These are phyloP conservation scores for Leucoraja ocellata DNA, from an alignment of 2,797 vertebrate genomes.

Conservation along the genomic window DNA sequence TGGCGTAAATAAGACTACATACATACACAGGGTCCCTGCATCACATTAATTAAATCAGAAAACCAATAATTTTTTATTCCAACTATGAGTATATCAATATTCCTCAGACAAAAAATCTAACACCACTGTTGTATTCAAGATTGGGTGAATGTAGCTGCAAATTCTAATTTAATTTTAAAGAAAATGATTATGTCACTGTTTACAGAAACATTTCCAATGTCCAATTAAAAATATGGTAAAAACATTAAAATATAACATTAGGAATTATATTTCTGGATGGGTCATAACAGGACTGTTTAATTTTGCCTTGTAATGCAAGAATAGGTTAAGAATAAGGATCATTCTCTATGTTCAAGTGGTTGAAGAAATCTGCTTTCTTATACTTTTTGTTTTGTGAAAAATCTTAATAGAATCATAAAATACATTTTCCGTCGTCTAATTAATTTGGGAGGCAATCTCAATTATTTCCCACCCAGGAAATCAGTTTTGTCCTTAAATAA, in stretches of 20 bases:
- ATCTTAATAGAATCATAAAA: constrained; percentile 55
- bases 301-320: neutral
- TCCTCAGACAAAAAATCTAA: neutral
- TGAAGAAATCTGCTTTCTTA: constrained; percentile 57
- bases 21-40: neutral
- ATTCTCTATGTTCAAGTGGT: constrained; percentile 15
- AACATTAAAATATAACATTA: neutral
- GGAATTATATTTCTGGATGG: neutral
- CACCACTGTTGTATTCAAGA: neutral
- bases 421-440: constrained; percentile 66
- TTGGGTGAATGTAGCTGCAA: neutral
- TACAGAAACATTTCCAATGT: neutral
- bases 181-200: neutral
- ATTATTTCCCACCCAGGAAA: constrained; percentile 66
- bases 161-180: neutral
- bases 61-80: neutral
- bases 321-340: neutral
- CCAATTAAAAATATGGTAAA: neutral
- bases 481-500: constrained; percentile 62
- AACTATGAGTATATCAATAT: neutral
- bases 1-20: neutral
- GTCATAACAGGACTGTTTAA: neutral
- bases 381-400: constrained; percentile 55
- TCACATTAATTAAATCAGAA: neutral
- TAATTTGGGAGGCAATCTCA: constrained; percentile 66